These are phyloP conservation scores for Orcinus orca DNA, from an alignment of 2,113 vertebrate genomes.

Conservation along the genomic window DNA sequence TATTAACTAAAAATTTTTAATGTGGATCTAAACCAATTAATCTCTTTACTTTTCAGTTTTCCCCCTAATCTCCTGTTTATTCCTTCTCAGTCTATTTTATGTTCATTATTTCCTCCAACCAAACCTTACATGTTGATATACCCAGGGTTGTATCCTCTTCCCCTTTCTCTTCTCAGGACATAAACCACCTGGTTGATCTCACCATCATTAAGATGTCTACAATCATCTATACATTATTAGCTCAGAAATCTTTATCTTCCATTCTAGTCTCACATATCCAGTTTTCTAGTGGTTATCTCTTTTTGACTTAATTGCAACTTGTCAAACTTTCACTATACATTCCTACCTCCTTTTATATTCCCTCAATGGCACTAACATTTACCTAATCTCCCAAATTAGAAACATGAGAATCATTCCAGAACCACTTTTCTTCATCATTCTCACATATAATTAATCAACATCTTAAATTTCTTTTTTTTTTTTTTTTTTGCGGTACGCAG, in stretches of 20 bases:
- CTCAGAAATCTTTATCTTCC: background rate
- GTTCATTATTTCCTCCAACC: background rate
- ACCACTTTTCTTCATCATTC: background rate
- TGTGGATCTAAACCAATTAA: background rate
- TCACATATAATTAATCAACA: background rate
- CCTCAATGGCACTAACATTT: background rate
- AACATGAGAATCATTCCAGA: background rate
- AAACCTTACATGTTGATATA: background rate
- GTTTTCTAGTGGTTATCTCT: background rate
- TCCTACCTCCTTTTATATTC: background rate
- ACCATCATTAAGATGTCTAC: background rate
- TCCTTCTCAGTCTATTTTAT: background rate
- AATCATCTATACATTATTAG: background rate
- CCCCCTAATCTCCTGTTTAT: background rate
- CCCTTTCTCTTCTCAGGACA: background rate
- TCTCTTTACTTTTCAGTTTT: background rate
- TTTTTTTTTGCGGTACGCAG: too few relatives aligned
- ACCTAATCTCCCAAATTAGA: background rate
- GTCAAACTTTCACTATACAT: background rate
- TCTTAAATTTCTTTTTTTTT: background rate
- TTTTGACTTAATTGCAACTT: background rate
- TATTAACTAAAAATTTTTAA: background rate
- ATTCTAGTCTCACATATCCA: background rate
- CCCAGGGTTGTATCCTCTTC: background rate
- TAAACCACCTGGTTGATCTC: background rate